Base-by-base conservation (phyloP, 2,888 invertebrate genomes). In the Andrena minutula region DNA sequence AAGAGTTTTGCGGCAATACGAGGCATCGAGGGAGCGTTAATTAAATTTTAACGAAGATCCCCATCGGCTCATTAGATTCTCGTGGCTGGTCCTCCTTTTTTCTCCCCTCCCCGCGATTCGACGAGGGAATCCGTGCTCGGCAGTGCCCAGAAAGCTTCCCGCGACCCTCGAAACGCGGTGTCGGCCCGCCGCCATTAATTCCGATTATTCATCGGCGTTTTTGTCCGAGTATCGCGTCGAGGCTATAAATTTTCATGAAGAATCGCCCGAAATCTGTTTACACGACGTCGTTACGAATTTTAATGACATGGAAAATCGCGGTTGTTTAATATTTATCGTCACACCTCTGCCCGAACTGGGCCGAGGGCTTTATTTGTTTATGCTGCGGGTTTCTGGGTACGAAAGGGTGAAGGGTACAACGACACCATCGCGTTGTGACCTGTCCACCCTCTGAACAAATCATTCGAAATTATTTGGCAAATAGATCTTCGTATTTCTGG, bases 171-270 rank as follows among this genome's bases (percentile, higher is more conserved):
- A 12, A 12, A 56, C 60, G 26, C 20, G 6, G n/a, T 30, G 53
- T 73, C 53, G 47, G 6, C 26, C 68, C 10, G 32, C 2, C 53
- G 8, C 61, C 68, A 68, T 80, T 77, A 68, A 77, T 80, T 80
- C 53, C 35, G 35, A 72, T 73, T 68, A 64, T 68, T 80, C 72
- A 26, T 51, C 61, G 51, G 10, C n/a, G 28, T 61, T 76, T 65
- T 71, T 58, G 71, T 20, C 49, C 49, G 7, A n/a, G 23, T 20
- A 35, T 66, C 76, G 66, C 41, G 61, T 10, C 16, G 16, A 1
- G 7, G 53, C 26, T 35, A 71, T 76, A 76, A 70, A 79, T 79
- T 71, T 66, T 61, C 66, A 66, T 76, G 70, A 76, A 76, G 41
- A 56, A 76, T 76, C 56, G 20, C 32, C 66, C 61, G 53, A 41